Percentiles rank a stretch among this genome's conserved stretches.
phyloP scores from a whole-genome alignment of 2,113 vertebrate species.

The Sitta europaea region DNA sequence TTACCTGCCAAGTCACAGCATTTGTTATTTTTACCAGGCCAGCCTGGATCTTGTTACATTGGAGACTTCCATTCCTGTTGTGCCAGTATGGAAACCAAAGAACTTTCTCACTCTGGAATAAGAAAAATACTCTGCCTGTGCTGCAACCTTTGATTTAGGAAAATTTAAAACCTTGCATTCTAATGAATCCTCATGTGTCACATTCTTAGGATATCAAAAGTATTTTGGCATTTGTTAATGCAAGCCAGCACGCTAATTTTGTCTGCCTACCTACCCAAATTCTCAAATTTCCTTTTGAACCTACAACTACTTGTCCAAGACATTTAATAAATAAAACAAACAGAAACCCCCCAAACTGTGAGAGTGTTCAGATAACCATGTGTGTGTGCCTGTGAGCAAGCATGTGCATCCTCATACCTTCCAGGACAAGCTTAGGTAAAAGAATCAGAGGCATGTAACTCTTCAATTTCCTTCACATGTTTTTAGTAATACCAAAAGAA shows the following conservation, averaged over 20 bases:
- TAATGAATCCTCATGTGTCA: not conserved
- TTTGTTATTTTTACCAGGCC: not conserved
- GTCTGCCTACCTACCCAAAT: not conserved
- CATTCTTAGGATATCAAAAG: not conserved
- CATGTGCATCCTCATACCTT: not conserved
- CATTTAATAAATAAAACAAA: not conserved
- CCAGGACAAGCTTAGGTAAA: not conserved
- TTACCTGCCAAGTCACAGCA: not conserved
- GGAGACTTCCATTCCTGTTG: not conserved
- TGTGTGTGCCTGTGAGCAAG: not conserved
- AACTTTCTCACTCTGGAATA: not conserved
- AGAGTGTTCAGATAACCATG: not conserved
- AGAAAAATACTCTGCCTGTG: not conserved
- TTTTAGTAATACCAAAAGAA: not conserved
- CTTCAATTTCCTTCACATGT: not conserved
- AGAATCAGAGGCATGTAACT: not conserved
- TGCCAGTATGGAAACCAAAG: not conserved
- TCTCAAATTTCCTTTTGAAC: not conserved
- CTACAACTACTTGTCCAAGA: not conserved
- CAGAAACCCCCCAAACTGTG: not conserved
- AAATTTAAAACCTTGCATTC: not conserved
- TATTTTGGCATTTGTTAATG: not conserved
- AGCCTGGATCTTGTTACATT: not conserved
- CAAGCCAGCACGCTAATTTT: not conserved
- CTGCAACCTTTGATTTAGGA: not conserved